Conservation (phyloP, 2,888 invertebrate species). For the Amiota mariae region DNA sequence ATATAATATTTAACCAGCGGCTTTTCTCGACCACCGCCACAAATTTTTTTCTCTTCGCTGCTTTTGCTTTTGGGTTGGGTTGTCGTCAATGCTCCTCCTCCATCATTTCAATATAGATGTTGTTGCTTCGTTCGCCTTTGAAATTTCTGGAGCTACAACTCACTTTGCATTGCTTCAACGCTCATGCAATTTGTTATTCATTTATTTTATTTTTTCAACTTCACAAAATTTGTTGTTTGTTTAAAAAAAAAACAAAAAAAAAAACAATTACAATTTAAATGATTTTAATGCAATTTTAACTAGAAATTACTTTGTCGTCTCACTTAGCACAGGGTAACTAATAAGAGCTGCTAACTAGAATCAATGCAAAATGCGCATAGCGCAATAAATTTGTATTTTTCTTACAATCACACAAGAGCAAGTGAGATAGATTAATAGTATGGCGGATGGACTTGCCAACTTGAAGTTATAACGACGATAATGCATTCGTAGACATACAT, state of each 20-base stretch:
- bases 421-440: too few relatives aligned
- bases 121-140: conserved; percentile 3
- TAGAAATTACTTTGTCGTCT: conserved; percentile 11
- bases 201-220: background rate
- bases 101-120: conserved; percentile 49
- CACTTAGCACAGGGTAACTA: background rate
- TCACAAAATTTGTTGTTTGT: background rate
- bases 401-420: too few relatives aligned
- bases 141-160: conserved; percentile 26
- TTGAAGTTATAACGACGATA: too few relatives aligned
- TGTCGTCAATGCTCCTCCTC: conserved; percentile 65
- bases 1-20: conserved; percentile 33
- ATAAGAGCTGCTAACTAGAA: too few relatives aligned
- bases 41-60: conserved; percentile 40
- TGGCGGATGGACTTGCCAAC: too few relatives aligned
- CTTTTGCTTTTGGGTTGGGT: conserved; percentile 60
- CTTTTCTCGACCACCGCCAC: conserved; percentile 36
- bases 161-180: background rate
- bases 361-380: too few relatives aligned
- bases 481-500: too few relatives aligned
- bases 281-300: conserved; percentile 3
- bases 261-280: background rate
- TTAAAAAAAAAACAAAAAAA: conserved; percentile 8
- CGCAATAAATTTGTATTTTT: too few relatives aligned
- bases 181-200: background rate